These are phyloP conservation scores for Apantesis nais DNA, from an alignment of 2,888 invertebrate species.

Conservation along the genomic window DNA sequence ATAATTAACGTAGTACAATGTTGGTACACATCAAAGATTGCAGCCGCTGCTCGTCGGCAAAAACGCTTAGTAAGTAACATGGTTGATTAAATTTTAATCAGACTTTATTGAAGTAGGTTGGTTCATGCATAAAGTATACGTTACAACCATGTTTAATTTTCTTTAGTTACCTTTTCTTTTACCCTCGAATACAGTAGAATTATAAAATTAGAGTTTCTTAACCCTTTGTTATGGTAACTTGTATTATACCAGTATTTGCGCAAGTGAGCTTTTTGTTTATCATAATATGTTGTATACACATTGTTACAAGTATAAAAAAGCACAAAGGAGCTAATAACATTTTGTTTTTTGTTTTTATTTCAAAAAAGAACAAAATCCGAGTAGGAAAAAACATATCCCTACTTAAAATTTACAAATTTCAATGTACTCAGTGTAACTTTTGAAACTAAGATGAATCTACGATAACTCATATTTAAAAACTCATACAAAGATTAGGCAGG, in stretches of 20 bases:
- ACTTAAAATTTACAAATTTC: no score
- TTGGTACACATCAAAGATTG: slow-evolving; percentile 37
- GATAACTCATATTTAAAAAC: no score
- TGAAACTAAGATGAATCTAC: no score
- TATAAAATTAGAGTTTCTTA: background rate
- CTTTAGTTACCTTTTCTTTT: slow-evolving; percentile 14
- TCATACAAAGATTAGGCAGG: no score
- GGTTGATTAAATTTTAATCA: slow-evolving; percentile 72
- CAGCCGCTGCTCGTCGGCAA: slow-evolving; percentile 49
- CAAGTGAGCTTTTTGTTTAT: no score
- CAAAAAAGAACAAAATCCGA: no score
- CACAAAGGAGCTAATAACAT: no score
- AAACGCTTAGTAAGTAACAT: slow-evolving; percentile 55
- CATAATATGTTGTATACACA: no score
- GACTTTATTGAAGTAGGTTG: slow-evolving; percentile 58
- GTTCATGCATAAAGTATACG: slow-evolving; percentile 39
- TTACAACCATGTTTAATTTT: slow-evolving; percentile 23
- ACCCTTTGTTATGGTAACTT: background rate
- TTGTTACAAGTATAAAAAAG: no score
- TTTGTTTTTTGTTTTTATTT: no score
- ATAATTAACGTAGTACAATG: slow-evolving; percentile 34
- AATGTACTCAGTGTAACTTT: no score
- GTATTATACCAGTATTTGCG: background rate
- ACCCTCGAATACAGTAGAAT: background rate
- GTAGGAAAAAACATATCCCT: no score